These are phyloP conservation scores for Montipora foliosa DNA, from an alignment of 64 coral and sea anemone genomes.

Conservation along the genomic window DNA sequence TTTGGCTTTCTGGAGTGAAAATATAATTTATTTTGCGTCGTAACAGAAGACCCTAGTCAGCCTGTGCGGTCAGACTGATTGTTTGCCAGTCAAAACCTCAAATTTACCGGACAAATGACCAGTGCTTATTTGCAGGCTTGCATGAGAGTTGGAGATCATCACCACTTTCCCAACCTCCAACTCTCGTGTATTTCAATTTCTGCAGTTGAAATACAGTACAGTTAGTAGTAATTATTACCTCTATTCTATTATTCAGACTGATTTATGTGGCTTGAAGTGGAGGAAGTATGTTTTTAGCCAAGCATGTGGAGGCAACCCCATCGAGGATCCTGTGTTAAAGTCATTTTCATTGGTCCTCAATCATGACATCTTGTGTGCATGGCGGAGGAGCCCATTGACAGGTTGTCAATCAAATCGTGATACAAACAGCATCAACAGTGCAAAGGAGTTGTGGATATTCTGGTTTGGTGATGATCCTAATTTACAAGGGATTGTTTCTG, in stretches of 20 bases:
- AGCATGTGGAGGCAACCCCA: constrained; percentile 45
- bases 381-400: constrained; percentile 74
- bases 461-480: constrained; percentile 99
- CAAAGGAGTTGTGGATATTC: constrained; percentile 97
- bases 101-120: too few relatives aligned
- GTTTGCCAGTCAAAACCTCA: too few relatives aligned
- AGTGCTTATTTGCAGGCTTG: too few relatives aligned
- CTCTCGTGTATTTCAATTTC: too few relatives aligned
- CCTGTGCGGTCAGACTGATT: too few relatives aligned
- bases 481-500: constrained; percentile 85
- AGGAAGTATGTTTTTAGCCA: constrained; percentile 77
- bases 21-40: too few relatives aligned
- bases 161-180: too few relatives aligned
- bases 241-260: constrained; percentile 58
- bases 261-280: constrained; percentile 97
- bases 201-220: too few relatives aligned
- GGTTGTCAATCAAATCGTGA: constrained; percentile 56
- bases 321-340: constrained; percentile 90
- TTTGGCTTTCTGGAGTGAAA: too few relatives aligned
- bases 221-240: too few relatives aligned
- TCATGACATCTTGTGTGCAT: constrained; percentile 95
- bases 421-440: constrained; percentile 41
- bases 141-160: too few relatives aligned
- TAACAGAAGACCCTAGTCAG: too few relatives aligned
- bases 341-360: constrained; percentile 90